Conservation (phyloP, 2,113 vertebrate species). For the Siniperca chuatsi region DNA sequence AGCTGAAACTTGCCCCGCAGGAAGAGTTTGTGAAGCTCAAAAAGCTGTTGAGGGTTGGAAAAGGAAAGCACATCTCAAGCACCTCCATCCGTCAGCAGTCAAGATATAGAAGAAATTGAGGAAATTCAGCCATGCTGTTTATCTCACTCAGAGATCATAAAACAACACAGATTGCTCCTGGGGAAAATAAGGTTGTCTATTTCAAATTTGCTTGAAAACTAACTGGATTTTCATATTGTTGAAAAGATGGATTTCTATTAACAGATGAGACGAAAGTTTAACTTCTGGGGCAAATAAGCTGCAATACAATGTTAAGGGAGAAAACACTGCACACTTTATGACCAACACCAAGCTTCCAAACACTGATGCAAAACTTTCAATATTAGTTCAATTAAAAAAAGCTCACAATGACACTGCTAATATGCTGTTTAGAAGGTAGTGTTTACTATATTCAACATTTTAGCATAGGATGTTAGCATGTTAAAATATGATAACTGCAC, state of each 20-base stretch:
- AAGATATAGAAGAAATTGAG: slow-evolving; percentile 19
- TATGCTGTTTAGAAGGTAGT: neutral
- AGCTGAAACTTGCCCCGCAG: neutral
- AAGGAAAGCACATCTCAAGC: neutral
- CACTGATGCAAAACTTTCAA: neutral
- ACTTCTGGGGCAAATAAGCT: neutral
- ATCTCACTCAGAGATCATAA: slow-evolving; percentile 25
- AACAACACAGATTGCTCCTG: neutral
- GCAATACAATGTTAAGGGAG: neutral
- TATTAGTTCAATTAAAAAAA: neutral
- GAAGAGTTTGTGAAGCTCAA: slow-evolving; percentile 1
- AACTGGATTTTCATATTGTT: slow-evolving; percentile 1
- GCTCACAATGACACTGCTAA: neutral
- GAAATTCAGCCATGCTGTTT: slow-evolving; percentile 9
- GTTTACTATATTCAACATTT: neutral
- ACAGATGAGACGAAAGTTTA: neutral
- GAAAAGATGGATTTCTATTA: neutral
- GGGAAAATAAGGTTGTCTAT: neutral
- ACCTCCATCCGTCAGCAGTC: slow-evolving; percentile 9
- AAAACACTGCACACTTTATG: neutral
- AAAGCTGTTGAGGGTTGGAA: neutral
- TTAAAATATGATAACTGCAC: neutral
- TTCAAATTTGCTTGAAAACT: neutral
- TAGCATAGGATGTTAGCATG: neutral
- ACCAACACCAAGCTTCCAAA: slow-evolving; percentile 1